Conservation (phyloP, 2,888 invertebrate species). For the Pachycephus smyrnensis region DNA sequence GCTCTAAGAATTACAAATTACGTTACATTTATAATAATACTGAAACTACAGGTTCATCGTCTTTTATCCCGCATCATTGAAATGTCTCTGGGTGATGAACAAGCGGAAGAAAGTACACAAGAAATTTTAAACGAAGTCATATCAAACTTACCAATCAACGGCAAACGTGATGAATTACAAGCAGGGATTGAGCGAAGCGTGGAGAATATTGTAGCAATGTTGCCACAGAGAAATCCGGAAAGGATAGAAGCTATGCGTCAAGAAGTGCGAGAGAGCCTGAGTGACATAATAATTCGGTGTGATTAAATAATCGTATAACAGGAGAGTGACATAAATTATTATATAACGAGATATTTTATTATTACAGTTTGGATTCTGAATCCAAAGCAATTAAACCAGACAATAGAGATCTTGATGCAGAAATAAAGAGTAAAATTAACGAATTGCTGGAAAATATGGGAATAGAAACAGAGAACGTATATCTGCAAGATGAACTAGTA, state of each 20-base stretch:
- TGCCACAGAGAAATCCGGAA: constrained; percentile 27
- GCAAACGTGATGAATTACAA: constrained; percentile 26
- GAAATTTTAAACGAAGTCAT: constrained; percentile 31
- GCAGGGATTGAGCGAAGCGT: constrained; percentile 33
- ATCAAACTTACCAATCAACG: constrained; percentile 27
- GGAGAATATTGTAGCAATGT: constrained; percentile 27
- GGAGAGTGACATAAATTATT: not conserved
- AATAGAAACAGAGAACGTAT: constrained; percentile 3
- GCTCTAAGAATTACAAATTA: not conserved
- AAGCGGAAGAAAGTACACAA: constrained; percentile 20
- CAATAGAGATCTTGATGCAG: not conserved
- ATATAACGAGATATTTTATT: not conserved
- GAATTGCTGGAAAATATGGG: constrained; percentile 14
- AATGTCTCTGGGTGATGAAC: constrained; percentile 22
- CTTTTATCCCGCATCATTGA: constrained; percentile 30
- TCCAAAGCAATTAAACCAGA: not conserved
- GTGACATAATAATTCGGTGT: constrained; percentile 34
- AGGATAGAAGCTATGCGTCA: constrained; percentile 24
- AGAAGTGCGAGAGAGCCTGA: constrained; percentile 29
- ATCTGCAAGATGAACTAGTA: constrained; percentile 4
- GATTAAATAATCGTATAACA: not conserved
- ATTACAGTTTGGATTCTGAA: constrained; percentile 2
- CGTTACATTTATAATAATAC: not conserved
- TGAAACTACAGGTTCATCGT: constrained; percentile 27
- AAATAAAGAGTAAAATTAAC: constrained; percentile 1